phyloP scores from a whole-genome alignment of 1,140 invertebrate genomes.

The Drosophila nigromelanica region DNA sequence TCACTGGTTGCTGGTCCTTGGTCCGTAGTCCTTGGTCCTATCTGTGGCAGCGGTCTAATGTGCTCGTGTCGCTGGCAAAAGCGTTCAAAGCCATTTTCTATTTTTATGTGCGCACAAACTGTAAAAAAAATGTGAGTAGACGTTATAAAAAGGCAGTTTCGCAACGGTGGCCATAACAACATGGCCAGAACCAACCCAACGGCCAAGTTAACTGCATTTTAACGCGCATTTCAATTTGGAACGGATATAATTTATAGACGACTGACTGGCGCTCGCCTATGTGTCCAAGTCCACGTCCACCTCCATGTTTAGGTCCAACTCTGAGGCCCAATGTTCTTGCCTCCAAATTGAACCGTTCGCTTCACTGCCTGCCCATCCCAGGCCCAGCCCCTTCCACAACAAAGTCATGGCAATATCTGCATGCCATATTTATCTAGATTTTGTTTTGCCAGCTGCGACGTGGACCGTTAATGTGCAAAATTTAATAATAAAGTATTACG shows the following conservation, averaged over 20 bases:
- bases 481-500: conserved; percentile 79
- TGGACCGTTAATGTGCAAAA: conserved; percentile 76
- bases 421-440: conserved; percentile 78
- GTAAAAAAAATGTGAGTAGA: conserved; percentile 66
- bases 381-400: background rate
- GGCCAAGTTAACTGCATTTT: conserved; percentile 84
- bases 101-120: conserved; percentile 82
- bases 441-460: conserved; percentile 60
- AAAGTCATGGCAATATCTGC: conserved; percentile 44
- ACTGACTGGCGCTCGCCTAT: conserved; percentile 78
- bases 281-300: conserved; percentile 33
- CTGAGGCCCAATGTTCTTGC: conserved; percentile 54
- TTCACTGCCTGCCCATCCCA: conserved; percentile 50
- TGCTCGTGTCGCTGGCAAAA: conserved; percentile 59
- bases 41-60: conserved; percentile 63
- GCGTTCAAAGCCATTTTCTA: conserved; percentile 76
- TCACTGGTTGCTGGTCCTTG: conserved; percentile 26
- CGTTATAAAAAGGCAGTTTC: conserved; percentile 72
- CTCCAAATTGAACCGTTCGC: conserved; percentile 76
- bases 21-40: conserved; percentile 4
- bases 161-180: conserved; percentile 75
- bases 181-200: conserved; percentile 61
- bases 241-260: conserved; percentile 84
- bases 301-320: background rate
- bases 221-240: conserved; percentile 84